Percentiles rank a stretch among this genome's conserved stretches.
Evolutionary conservation across 1,140 invertebrate species (phyloP).

Genomic region (Chironomus tepperi): DNA sequence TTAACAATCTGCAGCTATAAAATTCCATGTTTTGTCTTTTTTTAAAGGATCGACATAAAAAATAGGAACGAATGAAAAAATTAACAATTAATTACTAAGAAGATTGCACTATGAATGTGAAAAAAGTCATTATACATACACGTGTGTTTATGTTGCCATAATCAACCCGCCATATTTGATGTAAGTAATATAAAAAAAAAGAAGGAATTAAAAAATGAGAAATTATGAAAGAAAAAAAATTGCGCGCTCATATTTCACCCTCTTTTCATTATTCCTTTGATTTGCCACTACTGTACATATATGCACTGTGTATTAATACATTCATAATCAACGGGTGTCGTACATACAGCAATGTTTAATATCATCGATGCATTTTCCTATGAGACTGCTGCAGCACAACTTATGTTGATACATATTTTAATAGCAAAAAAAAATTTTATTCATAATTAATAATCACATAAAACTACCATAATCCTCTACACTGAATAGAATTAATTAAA

Average conservation of each 20-base stretch:
- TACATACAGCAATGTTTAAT: neutral
- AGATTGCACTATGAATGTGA: neutral
- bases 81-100: conserved; percentile 6
- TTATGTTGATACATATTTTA: neutral
- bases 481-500: neutral
- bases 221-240: neutral
- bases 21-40: neutral
- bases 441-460: neutral
- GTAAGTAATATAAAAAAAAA: neutral
- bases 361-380: neutral
- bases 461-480: neutral
- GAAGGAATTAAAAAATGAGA: neutral
- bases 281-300: conserved; percentile 9
- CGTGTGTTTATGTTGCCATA: neutral
- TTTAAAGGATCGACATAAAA: neutral
- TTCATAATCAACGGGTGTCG: conserved; percentile 5
- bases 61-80: neutral
- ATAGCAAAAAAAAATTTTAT: neutral
- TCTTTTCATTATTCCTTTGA: neutral
- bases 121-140: conserved; percentile 4
- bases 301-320: neutral
- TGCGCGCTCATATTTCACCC: neutral
- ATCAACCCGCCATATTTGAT: conserved; percentile 22
- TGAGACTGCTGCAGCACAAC: neutral
- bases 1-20: neutral